These are phyloP conservation scores for Esox masquinongy DNA, from an alignment of 2,797 vertebrate species.

Conservation along the genomic window DNA sequence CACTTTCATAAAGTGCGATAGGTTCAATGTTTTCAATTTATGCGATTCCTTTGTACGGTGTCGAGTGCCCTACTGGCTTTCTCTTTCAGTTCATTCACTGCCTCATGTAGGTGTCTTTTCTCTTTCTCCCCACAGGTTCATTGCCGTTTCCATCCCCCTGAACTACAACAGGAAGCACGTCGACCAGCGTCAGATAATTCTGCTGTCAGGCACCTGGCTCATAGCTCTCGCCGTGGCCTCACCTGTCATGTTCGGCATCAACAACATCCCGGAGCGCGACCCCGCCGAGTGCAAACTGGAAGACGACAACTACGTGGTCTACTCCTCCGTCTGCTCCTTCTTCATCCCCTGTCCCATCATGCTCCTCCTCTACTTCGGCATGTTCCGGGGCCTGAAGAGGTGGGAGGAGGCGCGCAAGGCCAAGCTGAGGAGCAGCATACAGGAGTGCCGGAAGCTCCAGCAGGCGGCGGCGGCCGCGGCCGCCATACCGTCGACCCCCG, in stretches of 20 bases:
- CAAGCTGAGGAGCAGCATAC: conserved; percentile 81
- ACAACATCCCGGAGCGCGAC: conserved; percentile 82
- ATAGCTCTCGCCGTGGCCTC: conserved; percentile 90
- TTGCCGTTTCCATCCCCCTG: conserved; percentile 86
- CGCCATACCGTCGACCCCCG: conserved; percentile 41
- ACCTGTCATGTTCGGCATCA: conserved; percentile 91
- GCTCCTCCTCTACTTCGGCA: conserved; percentile 92
- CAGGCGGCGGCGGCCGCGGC: conserved; percentile 61
- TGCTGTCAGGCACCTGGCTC: conserved; percentile 91
- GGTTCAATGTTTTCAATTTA: no score
- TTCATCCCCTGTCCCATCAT: conserved; percentile 95
- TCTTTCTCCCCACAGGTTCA: conserved; percentile 80
- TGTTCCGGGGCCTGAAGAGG: conserved; percentile 86
- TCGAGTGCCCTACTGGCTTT: not conserved
- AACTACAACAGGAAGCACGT: conserved; percentile 89
- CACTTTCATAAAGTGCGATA: no score
- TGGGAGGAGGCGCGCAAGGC: conserved; percentile 88
- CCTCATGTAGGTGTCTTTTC: not conserved
- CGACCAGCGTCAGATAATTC: conserved; percentile 84
- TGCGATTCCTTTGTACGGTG: no score
- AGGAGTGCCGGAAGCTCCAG: conserved; percentile 74
- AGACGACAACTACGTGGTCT: conserved; percentile 87
- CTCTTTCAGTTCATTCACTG: not conserved
- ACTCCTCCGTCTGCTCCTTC: conserved; percentile 95
- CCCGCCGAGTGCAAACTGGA: conserved; percentile 88